Evolutionary conservation across 2,888 invertebrate genomes (phyloP).

Genomic region (Hydropsyche betteni): DNA sequence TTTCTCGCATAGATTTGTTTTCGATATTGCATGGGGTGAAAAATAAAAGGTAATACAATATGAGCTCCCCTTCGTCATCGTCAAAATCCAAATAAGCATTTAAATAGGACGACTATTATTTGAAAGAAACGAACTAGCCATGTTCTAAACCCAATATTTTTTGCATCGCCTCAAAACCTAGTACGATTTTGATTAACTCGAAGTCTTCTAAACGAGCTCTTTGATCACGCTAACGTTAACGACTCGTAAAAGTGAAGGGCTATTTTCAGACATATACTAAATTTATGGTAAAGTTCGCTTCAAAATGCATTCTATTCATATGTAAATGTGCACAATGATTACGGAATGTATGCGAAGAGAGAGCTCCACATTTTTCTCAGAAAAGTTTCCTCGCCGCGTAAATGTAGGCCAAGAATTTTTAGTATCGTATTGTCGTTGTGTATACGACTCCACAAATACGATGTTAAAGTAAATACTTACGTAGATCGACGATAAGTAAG

Average conservation of each 20-base stretch:
- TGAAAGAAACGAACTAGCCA: constrained; percentile 18
- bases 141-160: background rate
- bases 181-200: background rate
- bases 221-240: background rate
- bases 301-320: too few relatives aligned
- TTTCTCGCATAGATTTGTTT: background rate
- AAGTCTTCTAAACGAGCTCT: background rate
- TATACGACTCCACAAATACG: too few relatives aligned
- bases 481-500: too few relatives aligned
- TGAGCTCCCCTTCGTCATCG: constrained; percentile 42
- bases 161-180: background rate
- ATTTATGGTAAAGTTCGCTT: background rate
- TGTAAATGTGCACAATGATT: too few relatives aligned
- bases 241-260: constrained; percentile 11
- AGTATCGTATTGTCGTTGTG: too few relatives aligned
- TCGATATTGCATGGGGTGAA: background rate
- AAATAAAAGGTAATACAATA: constrained; percentile 43
- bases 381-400: too few relatives aligned
- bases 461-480: too few relatives aligned
- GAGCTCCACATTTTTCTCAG: too few relatives aligned
- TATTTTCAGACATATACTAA: background rate
- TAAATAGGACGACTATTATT: constrained; percentile 38
- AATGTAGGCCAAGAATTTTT: too few relatives aligned
- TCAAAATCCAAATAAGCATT: constrained; percentile 47
- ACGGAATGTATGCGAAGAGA: too few relatives aligned